These are phyloP conservation scores for Charina bottae DNA, from an alignment of 2,113 vertebrate genomes.

Conservation along the genomic window DNA sequence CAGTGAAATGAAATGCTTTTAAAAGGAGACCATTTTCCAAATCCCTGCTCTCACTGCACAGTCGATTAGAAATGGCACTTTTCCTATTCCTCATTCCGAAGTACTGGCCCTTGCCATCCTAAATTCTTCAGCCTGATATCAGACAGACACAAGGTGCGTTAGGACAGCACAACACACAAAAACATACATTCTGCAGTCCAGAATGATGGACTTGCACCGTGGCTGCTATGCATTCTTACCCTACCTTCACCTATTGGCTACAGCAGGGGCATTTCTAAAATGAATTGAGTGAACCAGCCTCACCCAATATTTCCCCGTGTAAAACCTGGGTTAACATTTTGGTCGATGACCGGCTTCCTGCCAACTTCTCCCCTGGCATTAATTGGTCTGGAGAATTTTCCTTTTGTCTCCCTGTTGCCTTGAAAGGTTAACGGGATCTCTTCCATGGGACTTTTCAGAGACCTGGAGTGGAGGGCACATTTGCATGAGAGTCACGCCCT, in stretches of 20 bases:
- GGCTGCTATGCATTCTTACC: neutral
- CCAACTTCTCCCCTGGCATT: neutral
- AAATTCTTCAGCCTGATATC: neutral
- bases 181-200: neutral
- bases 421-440: neutral
- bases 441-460: too few species aligned
- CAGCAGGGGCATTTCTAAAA: neutral
- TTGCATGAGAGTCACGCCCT: neutral
- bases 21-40: neutral
- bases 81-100: neutral
- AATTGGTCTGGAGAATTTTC: too few species aligned
- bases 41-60: neutral
- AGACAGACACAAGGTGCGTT: neutral
- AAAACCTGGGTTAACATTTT: neutral
- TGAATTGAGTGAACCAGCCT: neutral
- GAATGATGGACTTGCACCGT: too few species aligned
- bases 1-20: neutral
- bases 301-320: too few species aligned
- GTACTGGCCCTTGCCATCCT: constrained; percentile 2
- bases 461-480: neutral
- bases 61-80: neutral
- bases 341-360: neutral
- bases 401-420: neutral
- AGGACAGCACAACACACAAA: neutral
- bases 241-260: neutral